Conservation (phyloP, 2,797 vertebrate species). For the Oreortyx pictus region DNA sequence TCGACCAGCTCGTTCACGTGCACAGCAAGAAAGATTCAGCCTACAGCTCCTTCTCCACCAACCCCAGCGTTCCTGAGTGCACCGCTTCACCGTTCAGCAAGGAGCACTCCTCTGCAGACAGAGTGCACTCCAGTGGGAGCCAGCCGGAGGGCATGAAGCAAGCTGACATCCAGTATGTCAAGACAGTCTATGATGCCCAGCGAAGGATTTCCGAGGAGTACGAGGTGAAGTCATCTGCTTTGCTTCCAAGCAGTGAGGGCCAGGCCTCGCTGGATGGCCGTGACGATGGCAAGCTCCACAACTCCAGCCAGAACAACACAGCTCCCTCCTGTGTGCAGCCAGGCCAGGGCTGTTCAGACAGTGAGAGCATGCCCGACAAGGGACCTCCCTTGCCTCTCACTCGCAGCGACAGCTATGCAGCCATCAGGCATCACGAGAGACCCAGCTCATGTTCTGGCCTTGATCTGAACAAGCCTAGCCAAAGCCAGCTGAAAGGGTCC, state of each 20-base stretch:
- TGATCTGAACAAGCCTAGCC: constrained; percentile 83
- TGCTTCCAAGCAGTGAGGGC: constrained; percentile 68
- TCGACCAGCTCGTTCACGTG: constrained; percentile 88
- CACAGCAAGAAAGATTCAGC: constrained; percentile 97
- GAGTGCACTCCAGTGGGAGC: constrained; percentile 70
- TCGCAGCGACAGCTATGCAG: constrained; percentile 92
- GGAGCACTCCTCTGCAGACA: constrained; percentile 87
- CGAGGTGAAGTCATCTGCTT: constrained; percentile 83
- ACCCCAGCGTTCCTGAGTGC: constrained; percentile 93
- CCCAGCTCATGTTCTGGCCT: constrained; percentile 89
- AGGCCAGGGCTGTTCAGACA: constrained; percentile 79
- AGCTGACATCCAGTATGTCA: constrained; percentile 88
- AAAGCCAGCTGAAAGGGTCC: constrained; percentile 82
- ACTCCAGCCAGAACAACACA: constrained; percentile 76
- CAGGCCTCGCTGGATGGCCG: constrained; percentile 31
- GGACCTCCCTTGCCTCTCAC: constrained; percentile 87
- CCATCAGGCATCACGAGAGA: constrained; percentile 87
- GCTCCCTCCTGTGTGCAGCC: constrained; percentile 77
- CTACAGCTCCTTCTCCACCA: constrained; percentile 96
- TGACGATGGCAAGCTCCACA: constrained; percentile 47
- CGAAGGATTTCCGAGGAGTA: constrained; percentile 87
- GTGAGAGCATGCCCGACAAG: constrained; percentile 67
- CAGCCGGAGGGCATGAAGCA: constrained; percentile 85
- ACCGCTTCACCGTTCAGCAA: constrained; percentile 76
- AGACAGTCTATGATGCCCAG: constrained; percentile 84